These are phyloP conservation scores for Pocillopora verrucosa DNA, from an alignment of 64 coral and sea anemone genomes.

Conservation along the genomic window DNA sequence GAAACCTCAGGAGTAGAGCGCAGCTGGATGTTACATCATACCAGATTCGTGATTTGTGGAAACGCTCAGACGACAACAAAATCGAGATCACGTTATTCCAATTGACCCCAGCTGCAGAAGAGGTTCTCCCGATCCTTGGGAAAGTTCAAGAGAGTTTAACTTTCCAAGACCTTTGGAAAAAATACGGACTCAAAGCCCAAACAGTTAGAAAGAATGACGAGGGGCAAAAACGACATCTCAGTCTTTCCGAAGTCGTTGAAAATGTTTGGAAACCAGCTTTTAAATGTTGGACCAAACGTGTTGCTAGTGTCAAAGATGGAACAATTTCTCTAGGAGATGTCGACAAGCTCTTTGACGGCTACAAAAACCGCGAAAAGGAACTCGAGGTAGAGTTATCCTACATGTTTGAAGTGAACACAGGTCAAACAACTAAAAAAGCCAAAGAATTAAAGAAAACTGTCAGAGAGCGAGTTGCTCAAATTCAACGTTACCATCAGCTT, in stretches of 20 bases:
- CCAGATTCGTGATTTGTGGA: slow-evolving; percentile 1
- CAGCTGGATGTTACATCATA: not conserved
- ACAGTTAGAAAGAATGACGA: slow-evolving; percentile 9
- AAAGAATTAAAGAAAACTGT: not conserved
- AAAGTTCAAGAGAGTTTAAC: not conserved
- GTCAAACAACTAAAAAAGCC: not conserved
- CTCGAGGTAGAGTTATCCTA: slow-evolving; percentile 8
- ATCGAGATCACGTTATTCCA: slow-evolving; percentile 25
- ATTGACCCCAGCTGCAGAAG: not conserved
- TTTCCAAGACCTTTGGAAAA: slow-evolving; percentile 43
- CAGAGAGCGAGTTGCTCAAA: not conserved
- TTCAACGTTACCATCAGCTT: not conserved
- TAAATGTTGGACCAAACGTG: not conserved
- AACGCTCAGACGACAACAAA: not conserved
- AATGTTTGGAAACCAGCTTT: slow-evolving; percentile 38
- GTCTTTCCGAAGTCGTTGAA: slow-evolving; percentile 9
- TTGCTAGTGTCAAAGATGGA: not conserved
- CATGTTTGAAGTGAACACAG: not conserved
- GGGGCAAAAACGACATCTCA: not conserved
- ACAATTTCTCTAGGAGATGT: slow-evolving; percentile 17
- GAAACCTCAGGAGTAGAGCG: not conserved
- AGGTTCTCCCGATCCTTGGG: not conserved
- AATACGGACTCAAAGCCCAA: not conserved
- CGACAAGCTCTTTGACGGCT: slow-evolving; percentile 30
- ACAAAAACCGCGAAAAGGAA: not conserved